Base-by-base conservation (phyloP, 2,888 invertebrate species). In the Stenichneumon culpator region DNA sequence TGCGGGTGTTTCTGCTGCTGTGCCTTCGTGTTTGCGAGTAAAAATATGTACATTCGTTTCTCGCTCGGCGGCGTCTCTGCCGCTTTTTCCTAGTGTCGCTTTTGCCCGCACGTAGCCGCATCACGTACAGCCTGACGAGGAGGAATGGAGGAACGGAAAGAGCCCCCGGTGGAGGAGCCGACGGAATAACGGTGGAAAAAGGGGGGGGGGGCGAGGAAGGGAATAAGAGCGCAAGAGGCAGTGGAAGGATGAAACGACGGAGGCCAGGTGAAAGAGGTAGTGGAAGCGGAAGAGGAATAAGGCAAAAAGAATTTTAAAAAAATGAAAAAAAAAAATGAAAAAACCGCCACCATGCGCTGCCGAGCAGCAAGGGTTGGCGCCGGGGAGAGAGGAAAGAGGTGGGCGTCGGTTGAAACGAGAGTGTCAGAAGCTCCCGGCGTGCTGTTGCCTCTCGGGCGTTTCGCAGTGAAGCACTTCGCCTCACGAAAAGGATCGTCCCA, bases 121-220 rank as follows among this genome's bases (percentile, higher is more conserved):
- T 68, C 78, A 79, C 82, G 78, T 78, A 80, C 72, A 74, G 28
- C 22, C 79, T 82, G 79, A 79, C 70, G 72, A 70, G 79, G 69
- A 73, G 60, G 75, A 75, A 85, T 70, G 80, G 57, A 74, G 57
- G 50, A 68, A 81, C 75, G 84, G 72, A 77, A 63, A 81, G 52
- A 67, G 75, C 60, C 74, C 70, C 68, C 74, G 82, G 44, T 47
- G 78, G 80, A 50, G 65, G 65, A 78, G 83, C 70, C 36, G 19
- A 44, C 47, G 44, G 52, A 70, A 75, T 28, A 72, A 52, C 36
- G 75, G 80, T 39, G 73, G 60, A 73, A 73, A 65, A 25, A 54
- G 68, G 44, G 74, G 65, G 11, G 65, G 50, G 83, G 74, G 57
- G 47, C 19, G 81, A 36, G 32, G 50, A 50, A 74, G 73, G 47